phyloP scores from a whole-genome alignment of 2,888 invertebrate species.

The Acheta domesticus region DNA sequence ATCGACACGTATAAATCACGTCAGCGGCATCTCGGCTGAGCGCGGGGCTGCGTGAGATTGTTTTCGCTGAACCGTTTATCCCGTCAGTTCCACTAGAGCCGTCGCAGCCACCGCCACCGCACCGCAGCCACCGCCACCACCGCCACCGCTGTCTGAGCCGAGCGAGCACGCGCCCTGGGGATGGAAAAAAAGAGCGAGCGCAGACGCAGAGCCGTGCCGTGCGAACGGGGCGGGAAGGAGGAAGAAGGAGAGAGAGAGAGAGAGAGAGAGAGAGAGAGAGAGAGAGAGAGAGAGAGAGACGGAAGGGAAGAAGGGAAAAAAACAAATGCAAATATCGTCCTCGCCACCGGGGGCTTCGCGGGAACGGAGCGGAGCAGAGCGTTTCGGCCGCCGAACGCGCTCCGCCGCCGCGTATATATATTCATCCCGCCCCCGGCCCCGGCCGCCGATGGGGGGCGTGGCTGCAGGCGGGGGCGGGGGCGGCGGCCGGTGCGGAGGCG shows the following conservation, averaged over 20 bases:
- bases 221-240: neutral
- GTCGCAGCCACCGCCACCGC: neutral
- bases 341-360: too few relatives aligned
- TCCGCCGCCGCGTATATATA: neutral
- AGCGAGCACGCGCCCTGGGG: neutral
- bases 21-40: neutral
- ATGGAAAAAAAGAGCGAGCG: neutral
- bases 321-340: neutral
- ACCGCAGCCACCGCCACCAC: neutral
- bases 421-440: neutral
- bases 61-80: neutral
- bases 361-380: neutral
- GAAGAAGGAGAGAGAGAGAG: neutral
- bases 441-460: neutral
- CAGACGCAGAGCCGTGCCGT: neutral
- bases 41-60: constrained; percentile 18
- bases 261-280: neutral
- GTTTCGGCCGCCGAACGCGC: neutral
- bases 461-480: neutral
- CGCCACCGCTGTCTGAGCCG: neutral
- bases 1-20: constrained; percentile 18
- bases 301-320: neutral
- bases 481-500: neutral
- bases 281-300: neutral
- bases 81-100: constrained; percentile 5